Base-by-base conservation (phyloP, 1,140 invertebrate genomes). In the Habropoda laboriosa region DNA sequence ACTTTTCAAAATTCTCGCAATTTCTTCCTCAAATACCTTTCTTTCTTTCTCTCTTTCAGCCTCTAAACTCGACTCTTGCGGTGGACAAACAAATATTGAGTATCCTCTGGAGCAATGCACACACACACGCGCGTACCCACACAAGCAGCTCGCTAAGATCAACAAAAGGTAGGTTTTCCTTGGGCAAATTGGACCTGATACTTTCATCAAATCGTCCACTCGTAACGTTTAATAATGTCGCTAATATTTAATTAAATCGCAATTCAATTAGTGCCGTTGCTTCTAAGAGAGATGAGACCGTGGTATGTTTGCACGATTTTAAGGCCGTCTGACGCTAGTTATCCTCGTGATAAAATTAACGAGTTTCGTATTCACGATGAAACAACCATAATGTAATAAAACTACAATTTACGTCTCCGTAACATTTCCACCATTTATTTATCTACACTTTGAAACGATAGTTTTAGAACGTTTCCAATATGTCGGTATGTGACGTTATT, bases 161-260 rank as follows among this genome's bases (percentile, higher is more conserved):
- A 42, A 64, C 24, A 21, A 21, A 30, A 3, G 18, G 7, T 13
- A 18, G 7, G 1, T 30, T 4, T 5, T 27, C 53, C 24, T 7
- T 10, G 24, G 0, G 24, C 8, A n/a, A 32, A 66, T 47, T 32
- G 63, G 27, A 66, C 24, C 18, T 42, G 27, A 66, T n/a, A 30
- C 18, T 13, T 47, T 16, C 42, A 24, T 40, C 38, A 38, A 24
- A 16, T n/a, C 18, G 7, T 16, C 24, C 40, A 27, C 30, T 21
- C 38, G 40, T 64, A 64, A 64, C 61, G 18, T 66, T 66, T 66
- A 66, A 47, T n/a, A 32, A 66, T 47, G 63, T 66, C 18, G 27
- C 27, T 66, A 66, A 47, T 32, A 32, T 47, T 66, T 47, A 32
- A 47, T 66, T 66, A 47, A 66, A 30, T 8, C 13, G 63, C 40